A percentile compares a stretch with the other conserved stretches of the same genome.
These are phyloP conservation scores for Trichonephila clavata DNA, from an alignment of 1,140 invertebrate genomes.

Conservation along the genomic window DNA sequence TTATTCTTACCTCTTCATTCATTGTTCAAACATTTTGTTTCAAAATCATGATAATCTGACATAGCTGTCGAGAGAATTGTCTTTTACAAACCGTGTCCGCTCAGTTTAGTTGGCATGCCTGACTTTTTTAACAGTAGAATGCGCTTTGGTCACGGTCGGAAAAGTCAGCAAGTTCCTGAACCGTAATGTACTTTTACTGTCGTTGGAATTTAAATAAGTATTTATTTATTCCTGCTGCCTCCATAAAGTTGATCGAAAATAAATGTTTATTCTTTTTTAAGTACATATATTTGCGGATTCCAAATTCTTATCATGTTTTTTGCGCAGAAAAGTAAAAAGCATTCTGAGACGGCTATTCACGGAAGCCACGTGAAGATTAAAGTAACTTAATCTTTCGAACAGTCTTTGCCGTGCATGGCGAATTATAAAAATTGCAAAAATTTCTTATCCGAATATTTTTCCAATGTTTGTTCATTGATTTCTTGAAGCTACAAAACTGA, in stretches of 20 bases:
- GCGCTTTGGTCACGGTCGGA: not conserved
- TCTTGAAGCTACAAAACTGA: too few relatives aligned
- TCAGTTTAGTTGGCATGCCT: too few relatives aligned
- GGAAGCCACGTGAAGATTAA: not conserved
- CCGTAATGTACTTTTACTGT: not conserved
- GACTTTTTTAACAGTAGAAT: not conserved
- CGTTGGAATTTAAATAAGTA: not conserved
- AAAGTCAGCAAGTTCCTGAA: not conserved
- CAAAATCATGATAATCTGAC: too few relatives aligned
- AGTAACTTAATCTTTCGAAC: too few relatives aligned
- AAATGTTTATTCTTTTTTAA: not conserved
- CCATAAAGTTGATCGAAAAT: not conserved
- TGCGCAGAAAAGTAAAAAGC: not conserved
- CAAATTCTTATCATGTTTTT: not conserved
- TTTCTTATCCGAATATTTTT: too few relatives aligned
- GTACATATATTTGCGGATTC: not conserved
- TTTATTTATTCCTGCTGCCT: not conserved
- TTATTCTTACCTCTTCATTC: too few relatives aligned
- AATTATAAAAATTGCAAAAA: too few relatives aligned
- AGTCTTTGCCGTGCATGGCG: too few relatives aligned
- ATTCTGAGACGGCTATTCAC: not conserved
- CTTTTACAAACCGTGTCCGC: too few relatives aligned
- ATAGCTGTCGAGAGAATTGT: too few relatives aligned
- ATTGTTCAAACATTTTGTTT: too few relatives aligned
- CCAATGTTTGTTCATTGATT: too few relatives aligned